Evolutionary conservation across 2,797 vertebrate genomes (phyloP), one percentile per base, ranked within the genome.

Genomic region (Argentina silus): DNA sequence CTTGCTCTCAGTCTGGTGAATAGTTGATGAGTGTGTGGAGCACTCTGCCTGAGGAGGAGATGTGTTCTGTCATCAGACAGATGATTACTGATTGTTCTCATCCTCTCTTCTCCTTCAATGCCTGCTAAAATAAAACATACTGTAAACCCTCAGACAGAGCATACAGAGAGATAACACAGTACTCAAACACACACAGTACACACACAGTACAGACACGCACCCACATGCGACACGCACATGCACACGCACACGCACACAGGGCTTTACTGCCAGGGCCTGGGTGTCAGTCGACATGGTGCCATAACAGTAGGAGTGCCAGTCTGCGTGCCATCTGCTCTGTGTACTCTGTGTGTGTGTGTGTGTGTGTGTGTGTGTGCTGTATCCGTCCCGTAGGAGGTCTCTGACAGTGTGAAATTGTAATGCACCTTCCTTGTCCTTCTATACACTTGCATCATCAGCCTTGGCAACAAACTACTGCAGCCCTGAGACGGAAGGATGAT

Each of bases 1-100:
- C 21, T 3, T 36, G 17, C 56, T 57, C 55, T 66, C 44, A 2
- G 9, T 11, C 79, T 86, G 71, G 83, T 90, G 86, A 90, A 90
- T 89, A 90, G 89, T 87, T 90, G 83, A 92, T 85, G 81, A 87
- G 81, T 63, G 69, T 77, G 78, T 71, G 61, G 75, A 85, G 85
- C 88, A 83, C 88, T 89, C 85, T 78, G 85, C 81, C 76, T 62
- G 78, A 83, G 85, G 86, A 87, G 76, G 70, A 78, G 84, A 88
- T 79, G 83, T 75, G 74, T 89, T 83, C 84, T 82, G 80, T 88
- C 86, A 81, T 79, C 63, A 78, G 64, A 72, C 62, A 81, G 65
- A 81, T 76, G 7, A 19, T 21, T 17, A 71, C 73, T 73, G 77
- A 70, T 67, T 75, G 76, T 81, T 74, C 10, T 66, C 71, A 12